Evolutionary conservation across 2,888 invertebrate species (phyloP).

Genomic region (Rotaria magnacalcarata): DNA sequence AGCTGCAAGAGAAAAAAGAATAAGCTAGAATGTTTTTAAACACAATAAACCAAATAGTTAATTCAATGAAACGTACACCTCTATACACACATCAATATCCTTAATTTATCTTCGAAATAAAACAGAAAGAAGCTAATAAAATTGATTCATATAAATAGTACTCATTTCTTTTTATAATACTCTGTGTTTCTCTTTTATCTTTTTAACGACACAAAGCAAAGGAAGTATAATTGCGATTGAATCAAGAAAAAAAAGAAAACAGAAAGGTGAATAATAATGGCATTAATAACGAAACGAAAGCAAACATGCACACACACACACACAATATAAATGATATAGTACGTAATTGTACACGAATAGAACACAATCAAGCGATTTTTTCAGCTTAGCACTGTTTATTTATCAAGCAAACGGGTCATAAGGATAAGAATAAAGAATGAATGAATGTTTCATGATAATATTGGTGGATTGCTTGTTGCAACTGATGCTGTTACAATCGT

Average conservation of each 20-base stretch:
- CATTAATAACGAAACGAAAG: neutral
- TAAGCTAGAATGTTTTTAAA: neutral
- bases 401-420: neutral
- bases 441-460: neutral
- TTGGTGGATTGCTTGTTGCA: neutral
- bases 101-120: neutral
- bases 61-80: neutral
- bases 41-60: neutral
- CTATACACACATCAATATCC: neutral
- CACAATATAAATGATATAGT: neutral
- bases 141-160: neutral
- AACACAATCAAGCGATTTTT: neutral
- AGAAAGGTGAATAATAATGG: neutral
- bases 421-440: neutral
- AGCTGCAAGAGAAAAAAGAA: neutral
- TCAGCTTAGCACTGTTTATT: neutral
- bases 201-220: neutral
- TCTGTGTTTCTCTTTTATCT: neutral
- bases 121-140: neutral
- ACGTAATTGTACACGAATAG: neutral
- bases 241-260: neutral
- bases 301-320: neutral
- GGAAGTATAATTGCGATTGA: neutral
- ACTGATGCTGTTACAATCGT: neutral
- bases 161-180: neutral